These are phyloP conservation scores for Mormyrops attenuatus DNA, from an alignment of 2,797 vertebrate species.

Conservation along the genomic window DNA sequence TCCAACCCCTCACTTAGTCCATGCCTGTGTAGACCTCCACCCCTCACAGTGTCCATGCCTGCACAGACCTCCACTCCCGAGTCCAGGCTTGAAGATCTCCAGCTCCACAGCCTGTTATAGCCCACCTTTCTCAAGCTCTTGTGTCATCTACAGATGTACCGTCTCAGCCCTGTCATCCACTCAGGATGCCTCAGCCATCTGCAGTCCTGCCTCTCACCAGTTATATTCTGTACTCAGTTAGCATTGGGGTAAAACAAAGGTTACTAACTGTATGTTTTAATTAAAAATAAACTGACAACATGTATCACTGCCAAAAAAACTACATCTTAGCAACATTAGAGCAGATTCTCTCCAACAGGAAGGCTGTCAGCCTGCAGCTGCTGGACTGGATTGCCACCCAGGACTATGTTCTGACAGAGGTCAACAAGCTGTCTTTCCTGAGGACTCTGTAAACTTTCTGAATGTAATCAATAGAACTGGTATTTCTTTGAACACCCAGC, in stretches of 20 bases:
- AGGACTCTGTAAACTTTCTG: neutral
- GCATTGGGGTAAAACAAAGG: neutral
- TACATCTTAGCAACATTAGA: neutral
- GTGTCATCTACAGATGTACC: neutral
- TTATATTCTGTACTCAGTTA: neutral
- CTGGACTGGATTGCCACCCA: neutral
- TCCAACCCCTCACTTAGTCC: neutral
- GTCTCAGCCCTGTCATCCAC: neutral
- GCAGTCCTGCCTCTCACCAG: neutral
- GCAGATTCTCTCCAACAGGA: neutral
- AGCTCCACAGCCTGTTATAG: neutral
- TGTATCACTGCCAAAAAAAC: neutral
- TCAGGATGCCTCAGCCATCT: neutral
- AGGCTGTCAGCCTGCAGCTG: neutral
- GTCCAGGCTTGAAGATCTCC: neutral
- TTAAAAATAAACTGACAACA: neutral
- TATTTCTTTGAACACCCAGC: neutral
- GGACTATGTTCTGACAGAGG: neutral
- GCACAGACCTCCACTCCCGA: neutral
- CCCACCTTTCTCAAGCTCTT: neutral
- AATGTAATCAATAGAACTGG: slow-evolving; percentile 3
- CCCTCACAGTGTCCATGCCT: neutral
- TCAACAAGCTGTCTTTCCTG: neutral
- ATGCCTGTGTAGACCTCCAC: neutral
- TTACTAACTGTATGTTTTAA: neutral